phyloP scores from a whole-genome alignment of 2,888 invertebrate genomes.

The Eristalinus aeneus region DNA sequence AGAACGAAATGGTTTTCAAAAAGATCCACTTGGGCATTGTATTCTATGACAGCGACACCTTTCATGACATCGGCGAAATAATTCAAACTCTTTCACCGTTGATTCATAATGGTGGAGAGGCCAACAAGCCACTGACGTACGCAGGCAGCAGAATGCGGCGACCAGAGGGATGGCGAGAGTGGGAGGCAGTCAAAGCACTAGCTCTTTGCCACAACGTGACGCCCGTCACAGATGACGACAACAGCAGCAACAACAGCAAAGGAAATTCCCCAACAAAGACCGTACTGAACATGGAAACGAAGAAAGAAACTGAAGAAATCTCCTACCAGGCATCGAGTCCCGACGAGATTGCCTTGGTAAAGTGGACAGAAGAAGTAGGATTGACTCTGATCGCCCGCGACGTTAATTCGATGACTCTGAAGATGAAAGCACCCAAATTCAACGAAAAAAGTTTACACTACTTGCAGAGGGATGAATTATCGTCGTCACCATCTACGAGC shows the following conservation, averaged over 20 bases:
- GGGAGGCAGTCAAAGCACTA: conserved; percentile 95
- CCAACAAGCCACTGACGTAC: conserved; percentile 73
- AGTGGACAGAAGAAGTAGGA: conserved; percentile 92
- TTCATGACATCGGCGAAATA: conserved; percentile 79
- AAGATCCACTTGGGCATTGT: conserved; percentile 96
- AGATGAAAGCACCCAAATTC: conserved; percentile 75
- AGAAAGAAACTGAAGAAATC: conserved; percentile 73
- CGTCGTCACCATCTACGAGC: conserved; percentile 72
- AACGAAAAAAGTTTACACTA: conserved; percentile 8
- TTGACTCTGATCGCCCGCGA: conserved; percentile 84
- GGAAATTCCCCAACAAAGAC: conserved; percentile 79
- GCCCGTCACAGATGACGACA: conserved; percentile 91
- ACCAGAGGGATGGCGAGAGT: conserved; percentile 88
- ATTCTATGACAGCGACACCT: conserved; percentile 88
- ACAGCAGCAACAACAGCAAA: conserved; percentile 70
- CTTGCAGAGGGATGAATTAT: conserved; percentile 37
- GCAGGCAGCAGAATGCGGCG: conserved; percentile 83
- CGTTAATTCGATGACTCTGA: conserved; percentile 82
- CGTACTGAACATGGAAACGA: conserved; percentile 78
- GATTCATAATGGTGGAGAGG: conserved; percentile 74
- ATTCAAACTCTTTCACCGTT: conserved; percentile 77
- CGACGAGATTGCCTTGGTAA: conserved; percentile 96
- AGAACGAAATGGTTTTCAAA: conserved; percentile 99
- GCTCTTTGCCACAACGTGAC: conserved; percentile 99
- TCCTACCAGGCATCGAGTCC: conserved; percentile 92